A percentile compares a stretch with the other conserved stretches of the same genome.
Conservation (phyloP, 1,140 invertebrate genomes). For the Trichonephila clavipes region DNA sequence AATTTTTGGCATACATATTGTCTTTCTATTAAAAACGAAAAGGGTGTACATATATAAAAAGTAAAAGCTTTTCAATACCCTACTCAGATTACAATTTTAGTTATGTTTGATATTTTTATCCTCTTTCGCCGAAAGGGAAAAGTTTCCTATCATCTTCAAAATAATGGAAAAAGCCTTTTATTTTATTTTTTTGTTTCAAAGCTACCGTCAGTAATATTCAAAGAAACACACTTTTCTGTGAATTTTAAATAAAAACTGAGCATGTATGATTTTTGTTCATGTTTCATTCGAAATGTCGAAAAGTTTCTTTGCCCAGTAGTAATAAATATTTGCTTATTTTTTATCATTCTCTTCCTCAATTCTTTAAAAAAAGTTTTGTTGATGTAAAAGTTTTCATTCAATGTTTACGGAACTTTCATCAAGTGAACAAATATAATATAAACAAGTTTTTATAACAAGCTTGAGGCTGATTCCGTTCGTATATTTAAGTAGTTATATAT, state of each 20-base stretch:
- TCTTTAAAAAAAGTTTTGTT: no score
- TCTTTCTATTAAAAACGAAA: background rate
- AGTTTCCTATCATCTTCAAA: conserved; percentile 8
- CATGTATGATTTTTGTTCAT: background rate
- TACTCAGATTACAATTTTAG: background rate
- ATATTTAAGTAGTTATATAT: no score
- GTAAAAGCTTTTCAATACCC: background rate
- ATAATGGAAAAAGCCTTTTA: background rate
- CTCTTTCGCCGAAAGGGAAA: background rate
- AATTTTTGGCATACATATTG: background rate
- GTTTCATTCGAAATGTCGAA: background rate
- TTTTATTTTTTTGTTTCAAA: background rate
- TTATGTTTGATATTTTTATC: background rate
- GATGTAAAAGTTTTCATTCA: background rate
- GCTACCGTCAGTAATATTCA: background rate
- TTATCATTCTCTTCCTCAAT: background rate
- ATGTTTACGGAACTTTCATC: background rate
- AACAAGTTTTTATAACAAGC: no score
- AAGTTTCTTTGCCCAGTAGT: background rate
- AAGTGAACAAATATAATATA: no score
- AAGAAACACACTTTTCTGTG: background rate
- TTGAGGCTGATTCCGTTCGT: no score
- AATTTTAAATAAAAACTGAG: background rate
- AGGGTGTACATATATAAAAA: background rate
- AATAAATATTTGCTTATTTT: background rate